Evolutionary conservation across 1,140 invertebrate species (phyloP).

Genomic region (Brachionus manjavacas): DNA sequence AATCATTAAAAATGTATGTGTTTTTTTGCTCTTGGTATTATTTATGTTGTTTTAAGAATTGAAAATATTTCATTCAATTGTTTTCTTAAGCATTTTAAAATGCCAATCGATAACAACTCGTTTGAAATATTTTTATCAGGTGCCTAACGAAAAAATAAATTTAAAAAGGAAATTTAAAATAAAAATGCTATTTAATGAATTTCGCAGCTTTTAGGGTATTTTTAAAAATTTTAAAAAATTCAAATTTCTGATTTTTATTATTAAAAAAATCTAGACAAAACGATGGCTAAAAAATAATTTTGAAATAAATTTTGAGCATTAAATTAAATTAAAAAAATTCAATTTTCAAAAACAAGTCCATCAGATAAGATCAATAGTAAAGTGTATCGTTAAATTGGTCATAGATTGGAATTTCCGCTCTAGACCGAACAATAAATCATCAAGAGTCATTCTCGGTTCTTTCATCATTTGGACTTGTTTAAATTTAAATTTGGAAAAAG

Average conservation of each 20-base stretch:
- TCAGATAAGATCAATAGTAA: constrained; percentile 40
- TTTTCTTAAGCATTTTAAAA: not conserved
- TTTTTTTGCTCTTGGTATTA: not conserved
- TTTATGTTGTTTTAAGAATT: not conserved
- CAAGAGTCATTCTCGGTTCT: constrained; percentile 17
- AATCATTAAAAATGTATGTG: not conserved
- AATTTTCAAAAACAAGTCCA: not conserved
- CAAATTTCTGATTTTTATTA: no score
- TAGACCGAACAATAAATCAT: not conserved
- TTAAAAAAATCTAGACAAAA: no score
- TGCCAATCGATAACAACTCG: not conserved
- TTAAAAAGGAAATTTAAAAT: not conserved
- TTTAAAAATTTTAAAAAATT: no score
- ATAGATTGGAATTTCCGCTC: not conserved
- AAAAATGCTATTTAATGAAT: no score
- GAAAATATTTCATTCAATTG: not conserved
- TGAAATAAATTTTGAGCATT: no score
- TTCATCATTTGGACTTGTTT: constrained; percentile 30
- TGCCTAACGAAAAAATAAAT: not conserved
- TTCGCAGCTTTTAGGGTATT: no score
- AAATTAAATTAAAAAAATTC: no score
- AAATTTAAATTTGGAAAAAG: not conserved
- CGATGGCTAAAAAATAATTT: no score
- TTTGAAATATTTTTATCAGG: not conserved
- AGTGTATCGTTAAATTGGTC: not conserved